A percentile compares a stretch with the other conserved stretches of the same genome.
Conservation (phyloP, 2,113 vertebrate species). For the Pangasianodon gigas region DNA sequence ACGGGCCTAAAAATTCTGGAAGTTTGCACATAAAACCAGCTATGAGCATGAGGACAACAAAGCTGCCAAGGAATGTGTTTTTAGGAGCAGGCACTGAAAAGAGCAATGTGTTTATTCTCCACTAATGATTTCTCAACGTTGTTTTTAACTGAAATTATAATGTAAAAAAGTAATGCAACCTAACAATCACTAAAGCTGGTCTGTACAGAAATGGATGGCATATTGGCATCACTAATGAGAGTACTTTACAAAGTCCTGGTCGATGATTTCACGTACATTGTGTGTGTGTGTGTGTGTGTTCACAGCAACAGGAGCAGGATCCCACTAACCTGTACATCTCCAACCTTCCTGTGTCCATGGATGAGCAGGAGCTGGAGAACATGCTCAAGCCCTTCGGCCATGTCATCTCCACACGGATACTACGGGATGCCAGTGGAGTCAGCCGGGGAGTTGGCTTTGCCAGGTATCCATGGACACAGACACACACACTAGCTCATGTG, state of each 20-base stretch:
- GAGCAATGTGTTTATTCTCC: neutral
- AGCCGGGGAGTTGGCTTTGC: conserved; percentile 78
- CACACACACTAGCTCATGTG: neutral
- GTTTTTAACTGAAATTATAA: neutral
- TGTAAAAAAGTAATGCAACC: neutral
- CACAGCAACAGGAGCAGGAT: conserved; percentile 67
- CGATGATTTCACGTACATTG: neutral
- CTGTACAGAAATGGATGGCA: neutral
- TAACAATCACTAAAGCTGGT: neutral
- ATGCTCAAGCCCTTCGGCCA: conserved; percentile 78
- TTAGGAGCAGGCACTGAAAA: neutral
- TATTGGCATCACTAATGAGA: neutral
- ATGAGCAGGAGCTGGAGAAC: conserved; percentile 78
- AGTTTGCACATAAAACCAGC: conserved; percentile 23
- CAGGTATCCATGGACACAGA: conserved; percentile 60
- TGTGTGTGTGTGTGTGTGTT: conserved; percentile 37
- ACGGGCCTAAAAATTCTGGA: neutral
- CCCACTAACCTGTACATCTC: conserved; percentile 79
- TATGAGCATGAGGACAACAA: neutral
- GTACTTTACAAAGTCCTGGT: neutral
- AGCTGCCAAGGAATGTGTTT: conserved; percentile 16
- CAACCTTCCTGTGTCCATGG: conserved; percentile 76
- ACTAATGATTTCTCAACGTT: conserved; percentile 5
- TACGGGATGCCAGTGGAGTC: conserved; percentile 74
- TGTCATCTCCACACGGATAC: conserved; percentile 76